phyloP scores from a whole-genome alignment of 2,113 vertebrate species.

The Anas platyrhynchos region DNA sequence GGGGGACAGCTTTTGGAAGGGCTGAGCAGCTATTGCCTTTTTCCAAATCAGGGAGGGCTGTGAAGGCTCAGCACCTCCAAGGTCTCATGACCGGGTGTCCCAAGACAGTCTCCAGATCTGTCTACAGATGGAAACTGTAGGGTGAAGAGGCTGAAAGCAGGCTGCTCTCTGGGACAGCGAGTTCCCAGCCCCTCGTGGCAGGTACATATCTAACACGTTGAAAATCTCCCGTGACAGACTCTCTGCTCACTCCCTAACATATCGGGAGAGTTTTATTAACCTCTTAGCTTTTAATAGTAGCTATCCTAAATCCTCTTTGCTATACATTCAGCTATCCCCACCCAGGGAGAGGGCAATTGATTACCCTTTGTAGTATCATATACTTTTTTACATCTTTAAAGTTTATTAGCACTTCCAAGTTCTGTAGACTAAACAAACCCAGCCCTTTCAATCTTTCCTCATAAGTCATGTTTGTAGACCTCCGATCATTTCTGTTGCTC shows the following conservation, averaged over 20 bases:
- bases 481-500: conserved; percentile 29
- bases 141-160: background rate
- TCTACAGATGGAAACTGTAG: background rate
- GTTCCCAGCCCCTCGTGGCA: background rate
- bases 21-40: background rate
- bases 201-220: background rate
- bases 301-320: background rate
- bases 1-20: background rate
- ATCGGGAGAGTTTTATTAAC: background rate
- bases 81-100: background rate
- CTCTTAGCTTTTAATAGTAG: background rate
- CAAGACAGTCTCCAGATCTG: background rate
- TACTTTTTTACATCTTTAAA: background rate
- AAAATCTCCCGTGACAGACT: background rate
- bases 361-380: background rate
- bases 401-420: conserved; percentile 11
- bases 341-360: background rate
- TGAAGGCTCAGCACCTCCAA: background rate
- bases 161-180: background rate
- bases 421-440: conserved; percentile 62
- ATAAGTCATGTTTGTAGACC: conserved; percentile 30
- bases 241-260: background rate
- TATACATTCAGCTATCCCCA: background rate
- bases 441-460: conserved; percentile 31
- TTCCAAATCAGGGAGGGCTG: background rate